Evolutionary conservation across 2,113 vertebrate species (phyloP).

Genomic region (Ardeotis arabs): DNA sequence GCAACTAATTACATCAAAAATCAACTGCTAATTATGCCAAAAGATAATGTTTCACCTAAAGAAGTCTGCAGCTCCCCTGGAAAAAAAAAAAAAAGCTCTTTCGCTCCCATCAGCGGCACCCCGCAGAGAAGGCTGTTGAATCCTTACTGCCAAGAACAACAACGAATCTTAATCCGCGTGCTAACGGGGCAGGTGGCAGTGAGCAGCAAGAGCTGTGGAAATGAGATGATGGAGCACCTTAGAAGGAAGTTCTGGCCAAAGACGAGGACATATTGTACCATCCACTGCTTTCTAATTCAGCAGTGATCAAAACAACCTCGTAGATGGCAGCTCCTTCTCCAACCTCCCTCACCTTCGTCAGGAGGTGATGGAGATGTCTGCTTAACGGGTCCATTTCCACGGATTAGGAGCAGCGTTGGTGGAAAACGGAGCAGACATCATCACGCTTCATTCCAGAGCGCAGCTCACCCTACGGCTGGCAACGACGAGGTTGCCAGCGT

Average conservation of each 20-base stretch:
- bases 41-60: not conserved
- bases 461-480: not conserved
- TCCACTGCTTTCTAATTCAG: not conserved
- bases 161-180: not conserved
- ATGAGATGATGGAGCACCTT: constrained; percentile 41
- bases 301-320: not conserved
- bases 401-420: not conserved
- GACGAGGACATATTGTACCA: not conserved
- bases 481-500: not conserved
- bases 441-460: not conserved
- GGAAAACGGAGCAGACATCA: not conserved
- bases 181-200: constrained; percentile 33
- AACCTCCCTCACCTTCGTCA: not conserved
- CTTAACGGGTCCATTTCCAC: not conserved
- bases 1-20: not conserved
- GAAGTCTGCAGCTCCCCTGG: not conserved
- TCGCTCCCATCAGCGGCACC: not conserved
- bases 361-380: not conserved
- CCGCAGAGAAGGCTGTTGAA: not conserved
- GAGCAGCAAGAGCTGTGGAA: constrained; percentile 53
- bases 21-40: not conserved
- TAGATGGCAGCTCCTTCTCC: not conserved
- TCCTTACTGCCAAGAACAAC: not conserved
- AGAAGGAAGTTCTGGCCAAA: not conserved
- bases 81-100: not conserved